Evolutionary conservation across 2,888 invertebrate species (phyloP).

Genomic region (Octonoba sinensis): DNA sequence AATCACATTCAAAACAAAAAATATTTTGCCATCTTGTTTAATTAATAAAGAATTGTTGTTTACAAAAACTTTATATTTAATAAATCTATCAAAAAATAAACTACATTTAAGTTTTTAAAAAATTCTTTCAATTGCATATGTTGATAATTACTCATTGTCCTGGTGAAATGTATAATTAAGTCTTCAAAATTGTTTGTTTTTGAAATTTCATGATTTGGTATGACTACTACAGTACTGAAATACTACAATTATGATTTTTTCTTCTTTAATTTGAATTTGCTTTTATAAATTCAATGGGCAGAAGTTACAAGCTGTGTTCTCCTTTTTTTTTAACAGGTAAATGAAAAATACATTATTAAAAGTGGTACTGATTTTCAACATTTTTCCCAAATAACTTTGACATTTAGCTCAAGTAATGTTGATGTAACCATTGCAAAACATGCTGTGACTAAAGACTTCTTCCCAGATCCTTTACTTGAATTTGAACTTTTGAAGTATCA

Average conservation of each 20-base stretch:
- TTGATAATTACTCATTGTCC: too few relatives aligned
- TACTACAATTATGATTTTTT: background rate
- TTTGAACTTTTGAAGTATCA: slow-evolving; percentile 81
- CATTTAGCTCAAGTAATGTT: slow-evolving; percentile 75
- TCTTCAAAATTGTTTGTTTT: slow-evolving; percentile 74
- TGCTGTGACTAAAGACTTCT: slow-evolving; percentile 79
- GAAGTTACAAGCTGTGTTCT: too few relatives aligned
- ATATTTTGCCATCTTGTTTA: too few relatives aligned
- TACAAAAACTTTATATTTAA: too few relatives aligned
- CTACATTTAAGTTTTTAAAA: too few relatives aligned
- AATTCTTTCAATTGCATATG: slow-evolving; percentile 2
- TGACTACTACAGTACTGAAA: too few relatives aligned
- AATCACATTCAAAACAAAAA: too few relatives aligned
- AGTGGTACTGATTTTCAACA: slow-evolving; percentile 93
- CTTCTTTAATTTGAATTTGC: background rate
- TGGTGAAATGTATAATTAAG: too few relatives aligned
- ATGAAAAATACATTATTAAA: slow-evolving; percentile 85
- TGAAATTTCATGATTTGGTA: background rate
- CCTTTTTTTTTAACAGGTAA: slow-evolving; percentile 74
- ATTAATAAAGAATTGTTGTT: too few relatives aligned
- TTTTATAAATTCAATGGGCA: too few relatives aligned
- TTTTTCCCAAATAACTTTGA: slow-evolving; percentile 84
- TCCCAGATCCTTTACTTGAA: slow-evolving; percentile 81
- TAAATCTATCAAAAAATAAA: too few relatives aligned
- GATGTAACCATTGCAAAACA: slow-evolving; percentile 79